Percentiles rank a stretch among this genome's conserved stretches.
Evolutionary conservation across 92 coral and sea anemone species (phyloP).

Genomic region (Ricordea florida): DNA sequence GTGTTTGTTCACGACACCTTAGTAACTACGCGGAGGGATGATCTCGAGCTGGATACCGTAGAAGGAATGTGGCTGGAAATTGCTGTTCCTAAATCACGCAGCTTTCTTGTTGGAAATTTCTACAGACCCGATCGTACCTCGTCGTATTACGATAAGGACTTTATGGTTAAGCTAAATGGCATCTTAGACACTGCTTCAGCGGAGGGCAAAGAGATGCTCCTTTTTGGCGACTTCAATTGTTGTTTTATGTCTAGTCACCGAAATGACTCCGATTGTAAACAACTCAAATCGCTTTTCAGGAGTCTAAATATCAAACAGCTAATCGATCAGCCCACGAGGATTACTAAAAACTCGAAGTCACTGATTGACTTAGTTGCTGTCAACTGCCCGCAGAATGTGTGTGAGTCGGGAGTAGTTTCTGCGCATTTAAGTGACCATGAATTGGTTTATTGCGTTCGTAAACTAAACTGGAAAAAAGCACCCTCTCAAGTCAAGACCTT

Average conservation of each 20-base stretch:
- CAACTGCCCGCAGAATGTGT: conserved; percentile 47
- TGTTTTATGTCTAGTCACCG: background rate
- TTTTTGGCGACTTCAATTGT: conserved; percentile 35
- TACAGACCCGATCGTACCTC: conserved; percentile 58
- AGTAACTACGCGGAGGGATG: conserved; percentile 32
- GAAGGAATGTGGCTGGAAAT: conserved; percentile 43
- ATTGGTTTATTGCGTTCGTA: conserved; percentile 47
- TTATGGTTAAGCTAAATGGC: conserved; percentile 29
- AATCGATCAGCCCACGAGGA: conserved; percentile 56
- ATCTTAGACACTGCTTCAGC: conserved; percentile 36
- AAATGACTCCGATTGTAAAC: conserved; percentile 51
- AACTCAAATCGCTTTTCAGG: conserved; percentile 46
- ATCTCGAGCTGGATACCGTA: conserved; percentile 24
- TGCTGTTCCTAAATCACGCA: conserved; percentile 47
- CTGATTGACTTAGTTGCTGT: conserved; percentile 62
- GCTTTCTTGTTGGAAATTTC: conserved; percentile 49
- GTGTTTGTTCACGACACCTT: conserved; percentile 35
- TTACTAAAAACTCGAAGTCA: conserved; percentile 50
- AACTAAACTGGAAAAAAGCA: conserved; percentile 51
- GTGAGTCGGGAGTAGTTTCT: conserved; percentile 62
- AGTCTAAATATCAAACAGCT: conserved; percentile 44
- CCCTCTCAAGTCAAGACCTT: conserved; percentile 63
- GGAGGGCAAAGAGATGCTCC: conserved; percentile 38
- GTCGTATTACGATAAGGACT: conserved; percentile 41
- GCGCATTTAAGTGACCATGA: conserved; percentile 68